These are phyloP conservation scores for Brienomyrus longianalis DNA, from an alignment of 2,113 vertebrate genomes.

Conservation along the genomic window DNA sequence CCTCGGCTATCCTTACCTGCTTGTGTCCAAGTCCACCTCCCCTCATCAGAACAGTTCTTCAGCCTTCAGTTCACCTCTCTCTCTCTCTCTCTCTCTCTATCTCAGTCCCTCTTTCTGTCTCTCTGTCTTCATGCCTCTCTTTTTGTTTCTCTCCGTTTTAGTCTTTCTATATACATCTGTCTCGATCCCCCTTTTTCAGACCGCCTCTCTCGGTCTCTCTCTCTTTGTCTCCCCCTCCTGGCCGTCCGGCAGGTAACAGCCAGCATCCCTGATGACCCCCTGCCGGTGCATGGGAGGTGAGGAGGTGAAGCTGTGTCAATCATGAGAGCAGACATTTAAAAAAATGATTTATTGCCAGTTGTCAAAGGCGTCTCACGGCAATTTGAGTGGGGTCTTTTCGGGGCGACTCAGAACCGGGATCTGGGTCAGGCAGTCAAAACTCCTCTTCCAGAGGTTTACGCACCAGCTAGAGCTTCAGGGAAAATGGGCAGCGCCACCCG, in stretches of 20 bases:
- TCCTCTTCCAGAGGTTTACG: neutral
- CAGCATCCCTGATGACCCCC: constrained; percentile 47
- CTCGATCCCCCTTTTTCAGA: neutral
- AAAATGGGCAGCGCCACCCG: neutral
- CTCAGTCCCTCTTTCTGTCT: neutral
- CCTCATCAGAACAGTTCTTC: no score
- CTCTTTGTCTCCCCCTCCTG: constrained; percentile 35
- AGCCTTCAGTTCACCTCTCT: neutral
- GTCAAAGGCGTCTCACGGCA: constrained; percentile 27
- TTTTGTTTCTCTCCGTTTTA: neutral
- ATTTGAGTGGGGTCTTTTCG: constrained; percentile 34
- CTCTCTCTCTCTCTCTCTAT: neutral
- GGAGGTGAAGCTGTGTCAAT: constrained; percentile 30
- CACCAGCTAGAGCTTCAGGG: neutral
- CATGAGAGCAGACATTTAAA: constrained; percentile 21
- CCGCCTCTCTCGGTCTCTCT: neutral
- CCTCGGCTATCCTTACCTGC: no score
- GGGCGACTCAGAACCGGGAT: constrained; percentile 32
- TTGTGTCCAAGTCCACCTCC: no score
- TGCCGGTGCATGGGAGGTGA: constrained; percentile 20
- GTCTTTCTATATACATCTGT: neutral
- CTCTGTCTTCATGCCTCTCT: neutral
- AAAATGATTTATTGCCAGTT: constrained; percentile 34
- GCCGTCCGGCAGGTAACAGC: constrained; percentile 45
- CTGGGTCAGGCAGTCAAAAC: constrained; percentile 24